Evolutionary conservation across 2,888 invertebrate genomes (phyloP).

Genomic region (Mimachlamys varia): DNA sequence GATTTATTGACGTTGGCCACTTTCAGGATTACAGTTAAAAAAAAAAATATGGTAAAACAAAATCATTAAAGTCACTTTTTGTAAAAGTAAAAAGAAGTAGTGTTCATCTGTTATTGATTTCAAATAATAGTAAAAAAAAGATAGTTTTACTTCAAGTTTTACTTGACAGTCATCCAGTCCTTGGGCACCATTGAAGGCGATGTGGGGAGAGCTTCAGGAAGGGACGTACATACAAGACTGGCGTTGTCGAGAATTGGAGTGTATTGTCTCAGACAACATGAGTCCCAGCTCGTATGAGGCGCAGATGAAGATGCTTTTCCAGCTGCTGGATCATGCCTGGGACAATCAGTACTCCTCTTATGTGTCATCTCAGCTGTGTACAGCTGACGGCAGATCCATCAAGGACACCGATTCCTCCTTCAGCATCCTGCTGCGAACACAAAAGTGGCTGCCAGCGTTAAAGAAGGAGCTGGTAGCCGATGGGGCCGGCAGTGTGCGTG

Average conservation of each 20-base stretch:
- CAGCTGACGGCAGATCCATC: slow-evolving; percentile 57
- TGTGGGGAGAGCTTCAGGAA: slow-evolving; percentile 63
- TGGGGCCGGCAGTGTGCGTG: slow-evolving; percentile 42
- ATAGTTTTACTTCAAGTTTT: not conserved
- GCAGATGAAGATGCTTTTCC: slow-evolving; percentile 72
- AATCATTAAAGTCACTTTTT: too few relatives aligned
- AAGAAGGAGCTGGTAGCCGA: slow-evolving; percentile 49
- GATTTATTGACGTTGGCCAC: too few relatives aligned
- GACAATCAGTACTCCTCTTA: slow-evolving; percentile 59
- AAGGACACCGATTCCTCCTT: slow-evolving; percentile 72
- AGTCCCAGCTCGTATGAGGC: slow-evolving; percentile 46
- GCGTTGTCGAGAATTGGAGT: slow-evolving; percentile 70
- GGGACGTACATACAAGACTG: slow-evolving; percentile 70
- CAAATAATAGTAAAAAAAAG: too few relatives aligned
- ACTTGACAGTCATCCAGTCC: slow-evolving; percentile 64
- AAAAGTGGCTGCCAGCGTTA: slow-evolving; percentile 73
- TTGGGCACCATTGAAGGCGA: slow-evolving; percentile 68
- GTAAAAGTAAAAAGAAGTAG: too few relatives aligned
- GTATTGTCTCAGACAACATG: slow-evolving; percentile 65
- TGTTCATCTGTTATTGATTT: too few relatives aligned
- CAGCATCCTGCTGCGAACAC: slow-evolving; percentile 65
- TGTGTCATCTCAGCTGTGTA: slow-evolving; percentile 56
- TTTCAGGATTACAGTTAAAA: too few relatives aligned
- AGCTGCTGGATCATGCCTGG: slow-evolving; percentile 67
- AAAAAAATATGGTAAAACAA: too few relatives aligned